phyloP scores from a whole-genome alignment of 2,888 invertebrate genomes.

The Oscheius sp. region DNA sequence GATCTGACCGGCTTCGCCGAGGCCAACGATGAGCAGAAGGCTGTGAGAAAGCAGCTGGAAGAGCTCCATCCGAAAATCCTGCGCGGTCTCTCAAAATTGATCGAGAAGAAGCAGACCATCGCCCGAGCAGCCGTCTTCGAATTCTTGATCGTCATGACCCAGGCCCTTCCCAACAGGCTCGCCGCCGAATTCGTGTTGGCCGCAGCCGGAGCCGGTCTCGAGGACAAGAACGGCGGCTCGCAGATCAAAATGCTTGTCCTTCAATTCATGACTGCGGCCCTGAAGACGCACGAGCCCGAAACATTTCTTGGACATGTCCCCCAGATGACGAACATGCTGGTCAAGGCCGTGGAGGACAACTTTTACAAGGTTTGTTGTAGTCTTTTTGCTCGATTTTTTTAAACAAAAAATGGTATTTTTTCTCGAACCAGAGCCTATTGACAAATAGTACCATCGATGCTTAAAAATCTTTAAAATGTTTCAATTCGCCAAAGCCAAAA shows the following conservation, averaged over 20 bases:
- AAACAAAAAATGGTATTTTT: too few species aligned
- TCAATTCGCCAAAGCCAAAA: too few species aligned
- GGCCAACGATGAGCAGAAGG: constrained; percentile 16
- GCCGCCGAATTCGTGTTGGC: constrained; percentile 84
- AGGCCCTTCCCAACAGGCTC: constrained; percentile 77
- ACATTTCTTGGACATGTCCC: constrained; percentile 82
- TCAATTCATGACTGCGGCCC: constrained; percentile 87
- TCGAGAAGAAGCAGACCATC: constrained; percentile 84
- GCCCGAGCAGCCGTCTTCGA: constrained; percentile 91
- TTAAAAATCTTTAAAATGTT: too few species aligned
- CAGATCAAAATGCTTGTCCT: constrained; percentile 95
- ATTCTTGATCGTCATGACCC: constrained; percentile 88
- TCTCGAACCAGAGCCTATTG: too few species aligned
- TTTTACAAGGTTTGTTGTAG: constrained; percentile 88
- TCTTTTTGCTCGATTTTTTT: neutral
- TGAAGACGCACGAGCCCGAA: constrained; percentile 80
- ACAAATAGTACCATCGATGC: too few species aligned
- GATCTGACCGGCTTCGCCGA: constrained; percentile 3
- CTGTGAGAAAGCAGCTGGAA: neutral
- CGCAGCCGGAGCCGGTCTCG: constrained; percentile 83
- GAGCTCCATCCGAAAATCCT: neutral
- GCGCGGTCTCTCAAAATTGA: constrained; percentile 82
- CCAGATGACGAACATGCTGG: constrained; percentile 79
- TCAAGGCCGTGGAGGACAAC: constrained; percentile 89
- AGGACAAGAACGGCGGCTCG: constrained; percentile 51